Conservation (phyloP, 1,140 invertebrate genomes). For the Zaprionus camerounensis region DNA sequence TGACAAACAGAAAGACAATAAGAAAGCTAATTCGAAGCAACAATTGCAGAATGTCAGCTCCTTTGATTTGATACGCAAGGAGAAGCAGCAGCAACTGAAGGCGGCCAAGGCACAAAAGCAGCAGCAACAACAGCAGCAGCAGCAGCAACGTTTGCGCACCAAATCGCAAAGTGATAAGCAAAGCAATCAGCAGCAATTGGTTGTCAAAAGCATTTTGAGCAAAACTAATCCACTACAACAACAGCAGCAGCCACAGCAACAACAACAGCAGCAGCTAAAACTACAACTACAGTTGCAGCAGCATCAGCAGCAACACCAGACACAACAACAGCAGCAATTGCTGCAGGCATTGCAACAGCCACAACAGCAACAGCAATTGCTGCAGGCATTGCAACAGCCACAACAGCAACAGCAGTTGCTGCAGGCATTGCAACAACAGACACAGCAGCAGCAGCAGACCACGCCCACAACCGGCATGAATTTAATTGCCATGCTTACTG, state of each 20-base stretch:
- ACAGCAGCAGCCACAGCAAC: conserved; percentile 3
- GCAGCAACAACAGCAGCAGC: conserved; percentile 46
- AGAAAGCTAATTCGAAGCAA: conserved; percentile 7
- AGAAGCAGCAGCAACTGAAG: conserved; percentile 76
- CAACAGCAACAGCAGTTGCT: conserved; percentile 35
- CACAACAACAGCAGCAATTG: conserved; percentile 35
- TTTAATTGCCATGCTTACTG: conserved; percentile 70
- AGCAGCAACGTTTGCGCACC: conserved; percentile 59
- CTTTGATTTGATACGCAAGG: conserved; percentile 82
- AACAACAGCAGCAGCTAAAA: conserved; percentile 31
- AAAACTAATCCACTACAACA: conserved; percentile 24
- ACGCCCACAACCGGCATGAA: conserved; percentile 67
- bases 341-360: no score
- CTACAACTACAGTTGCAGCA: conserved; percentile 8
- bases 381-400: conserved; percentile 8
- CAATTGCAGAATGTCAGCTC: conserved; percentile 77
- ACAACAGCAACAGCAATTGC: conserved; percentile 24
- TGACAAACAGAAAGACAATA: background rate
- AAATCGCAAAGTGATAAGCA: conserved; percentile 76
- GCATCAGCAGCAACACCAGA: conserved; percentile 14
- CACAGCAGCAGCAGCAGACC: conserved; percentile 36
- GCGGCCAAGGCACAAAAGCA: conserved; percentile 69
- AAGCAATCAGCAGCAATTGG: conserved; percentile 51
- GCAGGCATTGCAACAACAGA: conserved; percentile 28
- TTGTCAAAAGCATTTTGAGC: conserved; percentile 47